A percentile compares a stretch with the other conserved stretches of the same genome.
These are phyloP conservation scores for Hydrozoanthus gracilis DNA, from an alignment of 92 coral and sea anemone genomes.

Conservation along the genomic window DNA sequence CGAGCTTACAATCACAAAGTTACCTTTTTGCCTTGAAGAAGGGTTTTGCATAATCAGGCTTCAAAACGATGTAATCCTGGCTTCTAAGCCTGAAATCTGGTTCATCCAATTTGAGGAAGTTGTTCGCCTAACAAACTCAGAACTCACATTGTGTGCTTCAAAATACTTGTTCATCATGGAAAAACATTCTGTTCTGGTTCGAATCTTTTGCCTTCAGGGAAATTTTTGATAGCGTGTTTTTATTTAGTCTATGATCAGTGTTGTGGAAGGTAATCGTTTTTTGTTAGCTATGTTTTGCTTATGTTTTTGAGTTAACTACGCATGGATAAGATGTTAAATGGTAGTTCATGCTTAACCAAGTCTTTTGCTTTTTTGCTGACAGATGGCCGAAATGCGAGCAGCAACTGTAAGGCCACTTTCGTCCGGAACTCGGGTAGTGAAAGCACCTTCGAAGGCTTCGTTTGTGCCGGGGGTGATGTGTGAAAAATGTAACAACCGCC, in stretches of 20 bases:
- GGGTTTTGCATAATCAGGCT: constrained; percentile 34
- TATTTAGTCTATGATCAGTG: neutral
- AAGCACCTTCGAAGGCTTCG: constrained; percentile 1
- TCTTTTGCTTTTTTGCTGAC: constrained; percentile 20
- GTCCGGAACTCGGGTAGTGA: constrained; percentile 36
- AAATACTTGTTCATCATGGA: constrained; percentile 15
- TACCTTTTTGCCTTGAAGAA: constrained; percentile 9
- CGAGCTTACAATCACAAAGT: constrained; percentile 43
- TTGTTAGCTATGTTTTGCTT: neutral
- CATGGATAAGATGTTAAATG: constrained; percentile 14
- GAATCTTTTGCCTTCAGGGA: constrained; percentile 34
- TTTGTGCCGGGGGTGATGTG: constrained; percentile 91
- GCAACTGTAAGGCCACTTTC: constrained; percentile 42
- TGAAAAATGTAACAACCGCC: constrained; percentile 96
- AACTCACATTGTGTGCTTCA: neutral
- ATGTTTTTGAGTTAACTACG: neutral
- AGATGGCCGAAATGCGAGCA: constrained; percentile 88
- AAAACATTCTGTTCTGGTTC: constrained; percentile 1
- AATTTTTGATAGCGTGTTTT: constrained; percentile 19
- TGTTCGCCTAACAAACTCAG: neutral
- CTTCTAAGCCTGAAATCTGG: constrained; percentile 5
- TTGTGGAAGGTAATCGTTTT: constrained; percentile 3
- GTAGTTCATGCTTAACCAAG: neutral
- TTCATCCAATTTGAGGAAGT: constrained; percentile 27
- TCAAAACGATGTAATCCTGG: constrained; percentile 39